Conservation (phyloP, 2,797 vertebrate species). For the Crossoptilon crossoptilon region DNA sequence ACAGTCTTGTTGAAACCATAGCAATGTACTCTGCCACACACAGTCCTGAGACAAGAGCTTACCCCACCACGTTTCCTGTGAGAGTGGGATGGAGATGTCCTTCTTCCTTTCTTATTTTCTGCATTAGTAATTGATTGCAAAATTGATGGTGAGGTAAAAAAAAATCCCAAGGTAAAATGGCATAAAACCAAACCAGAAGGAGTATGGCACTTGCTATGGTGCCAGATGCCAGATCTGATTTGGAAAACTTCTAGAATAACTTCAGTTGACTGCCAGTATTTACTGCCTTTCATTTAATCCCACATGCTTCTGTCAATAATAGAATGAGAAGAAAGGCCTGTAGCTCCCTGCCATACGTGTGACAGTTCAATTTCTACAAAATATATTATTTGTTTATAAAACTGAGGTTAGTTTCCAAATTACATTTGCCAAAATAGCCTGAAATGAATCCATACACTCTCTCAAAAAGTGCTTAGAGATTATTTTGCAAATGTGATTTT, state of each 20-base stretch:
- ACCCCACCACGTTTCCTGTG: neutral
- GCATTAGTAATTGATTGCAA: neutral
- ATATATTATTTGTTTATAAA: neutral
- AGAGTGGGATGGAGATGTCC: neutral
- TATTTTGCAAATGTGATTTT: neutral
- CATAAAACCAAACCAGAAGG: neutral
- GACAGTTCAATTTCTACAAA: conserved; percentile 6
- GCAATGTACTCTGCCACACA: no score
- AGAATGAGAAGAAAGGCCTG: neutral
- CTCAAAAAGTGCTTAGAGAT: conserved; percentile 10
- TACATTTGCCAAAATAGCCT: conserved; percentile 1
- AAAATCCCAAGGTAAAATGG: neutral
- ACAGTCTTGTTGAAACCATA: neutral
- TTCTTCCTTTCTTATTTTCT: neutral
- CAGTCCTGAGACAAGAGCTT: neutral
- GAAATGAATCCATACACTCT: conserved; percentile 1
- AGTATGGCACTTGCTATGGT: neutral
- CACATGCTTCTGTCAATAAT: neutral
- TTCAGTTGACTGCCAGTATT: neutral
- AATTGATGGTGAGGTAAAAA: neutral
- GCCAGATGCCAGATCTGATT: neutral
- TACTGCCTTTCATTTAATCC: neutral
- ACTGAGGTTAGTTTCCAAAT: neutral
- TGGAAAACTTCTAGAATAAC: conserved; percentile 2
- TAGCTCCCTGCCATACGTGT: neutral